Conservation (phyloP, 2,113 vertebrate genomes). For the Sceloporus tristichus region DNA sequence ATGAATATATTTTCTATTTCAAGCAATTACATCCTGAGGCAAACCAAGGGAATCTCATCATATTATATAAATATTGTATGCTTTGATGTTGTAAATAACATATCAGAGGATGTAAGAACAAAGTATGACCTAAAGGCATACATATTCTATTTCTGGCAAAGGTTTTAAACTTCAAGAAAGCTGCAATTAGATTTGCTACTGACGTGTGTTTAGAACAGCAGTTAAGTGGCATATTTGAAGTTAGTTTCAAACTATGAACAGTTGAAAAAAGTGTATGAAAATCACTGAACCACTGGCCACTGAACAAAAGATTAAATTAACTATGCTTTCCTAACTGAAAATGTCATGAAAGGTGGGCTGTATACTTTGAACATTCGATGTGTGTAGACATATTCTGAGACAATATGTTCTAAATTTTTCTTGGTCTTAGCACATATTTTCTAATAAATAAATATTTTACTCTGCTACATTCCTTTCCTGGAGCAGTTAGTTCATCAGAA, state of each 20-base stretch:
- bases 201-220: constrained; percentile 33
- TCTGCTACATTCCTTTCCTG: not conserved
- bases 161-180: constrained; percentile 20
- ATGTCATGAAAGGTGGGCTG: not conserved
- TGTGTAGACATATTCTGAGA: not conserved
- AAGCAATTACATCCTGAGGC: constrained; percentile 2
- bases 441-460: not conserved
- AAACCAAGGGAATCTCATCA: not conserved
- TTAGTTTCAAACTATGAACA: constrained; percentile 36
- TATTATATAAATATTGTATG: not conserved
- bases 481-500: not conserved
- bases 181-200: constrained; percentile 26
- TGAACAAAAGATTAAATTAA: constrained; percentile 15
- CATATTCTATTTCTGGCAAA: constrained; percentile 10
- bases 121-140: not conserved
- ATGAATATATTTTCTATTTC: not conserved
- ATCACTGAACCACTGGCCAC: not conserved
- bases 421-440: not conserved
- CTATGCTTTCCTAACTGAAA: constrained; percentile 6
- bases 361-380: not conserved
- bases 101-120: constrained; percentile 10
- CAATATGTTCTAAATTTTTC: not conserved
- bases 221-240: constrained; percentile 30
- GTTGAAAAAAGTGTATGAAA: constrained; percentile 1
- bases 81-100: constrained; percentile 14